Conservation (phyloP, 2,888 invertebrate species). For the Yponomeuta sedellus region DNA sequence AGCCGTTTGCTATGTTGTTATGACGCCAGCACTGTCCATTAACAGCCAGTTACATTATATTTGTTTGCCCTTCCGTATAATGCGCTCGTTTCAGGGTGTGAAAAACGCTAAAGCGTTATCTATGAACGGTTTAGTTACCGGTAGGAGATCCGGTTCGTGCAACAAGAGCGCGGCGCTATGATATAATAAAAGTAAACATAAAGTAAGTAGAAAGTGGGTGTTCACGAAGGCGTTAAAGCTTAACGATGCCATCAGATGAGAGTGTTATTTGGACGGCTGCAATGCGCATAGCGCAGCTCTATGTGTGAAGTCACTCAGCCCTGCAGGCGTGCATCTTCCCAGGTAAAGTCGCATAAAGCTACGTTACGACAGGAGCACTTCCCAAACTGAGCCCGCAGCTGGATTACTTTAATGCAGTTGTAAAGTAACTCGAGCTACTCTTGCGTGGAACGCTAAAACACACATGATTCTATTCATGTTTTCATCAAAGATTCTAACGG, state of each 20-base stretch:
- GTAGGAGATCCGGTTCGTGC: constrained; percentile 18
- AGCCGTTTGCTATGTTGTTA: constrained; percentile 40
- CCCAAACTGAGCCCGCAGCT: background rate
- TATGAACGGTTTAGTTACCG: background rate
- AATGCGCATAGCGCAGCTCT: background rate
- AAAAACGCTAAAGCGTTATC: background rate
- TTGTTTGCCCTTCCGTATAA: constrained; percentile 21
- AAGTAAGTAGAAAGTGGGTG: constrained; percentile 47
- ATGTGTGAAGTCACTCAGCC: background rate
- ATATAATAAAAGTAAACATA: constrained; percentile 47
- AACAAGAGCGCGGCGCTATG: constrained; percentile 28
- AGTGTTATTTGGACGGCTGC: constrained; percentile 42
- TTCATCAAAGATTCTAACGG: background rate
- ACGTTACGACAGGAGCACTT: background rate
- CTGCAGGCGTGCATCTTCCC: background rate
- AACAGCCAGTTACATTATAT: constrained; percentile 37
- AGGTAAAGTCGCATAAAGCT: background rate
- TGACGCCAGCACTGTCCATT: constrained; percentile 49
- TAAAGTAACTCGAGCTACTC: background rate
- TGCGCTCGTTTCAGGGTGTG: background rate
- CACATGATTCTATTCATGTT: background rate
- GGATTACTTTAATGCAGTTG: background rate
- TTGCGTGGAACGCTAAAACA: background rate
- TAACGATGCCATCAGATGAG: constrained; percentile 46
- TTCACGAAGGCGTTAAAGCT: constrained; percentile 43